These are phyloP conservation scores for Pardalotus punctatus DNA, from an alignment of 2,113 vertebrate genomes.

Conservation along the genomic window DNA sequence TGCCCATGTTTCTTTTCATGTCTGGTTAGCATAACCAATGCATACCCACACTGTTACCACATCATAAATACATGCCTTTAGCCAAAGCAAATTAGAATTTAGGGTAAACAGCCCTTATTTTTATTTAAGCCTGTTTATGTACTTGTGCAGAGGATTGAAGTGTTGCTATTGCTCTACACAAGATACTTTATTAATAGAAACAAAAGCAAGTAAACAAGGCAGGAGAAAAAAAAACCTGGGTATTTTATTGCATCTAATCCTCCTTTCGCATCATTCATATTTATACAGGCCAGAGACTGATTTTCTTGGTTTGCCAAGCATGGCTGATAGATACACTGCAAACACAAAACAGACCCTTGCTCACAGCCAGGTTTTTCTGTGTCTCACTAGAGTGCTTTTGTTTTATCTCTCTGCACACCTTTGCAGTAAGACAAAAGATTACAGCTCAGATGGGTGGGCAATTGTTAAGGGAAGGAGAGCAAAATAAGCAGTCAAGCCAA, in stretches of 20 bases:
- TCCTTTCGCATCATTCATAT: conserved; percentile 9
- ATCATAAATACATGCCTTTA: neutral
- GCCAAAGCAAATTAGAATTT: neutral
- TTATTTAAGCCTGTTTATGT: neutral
- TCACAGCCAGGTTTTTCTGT: neutral
- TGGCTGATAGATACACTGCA: neutral
- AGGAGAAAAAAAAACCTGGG: neutral
- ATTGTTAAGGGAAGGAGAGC: neutral
- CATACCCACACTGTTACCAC: neutral
- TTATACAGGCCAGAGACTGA: neutral
- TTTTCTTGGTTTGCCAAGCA: conserved; percentile 22
- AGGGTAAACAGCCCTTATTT: neutral
- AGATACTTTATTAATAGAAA: neutral
- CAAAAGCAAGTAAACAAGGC: neutral
- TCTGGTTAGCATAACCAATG: neutral
- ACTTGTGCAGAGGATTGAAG: neutral
- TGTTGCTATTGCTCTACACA: too few species aligned
- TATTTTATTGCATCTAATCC: neutral
- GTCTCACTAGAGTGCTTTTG: neutral
- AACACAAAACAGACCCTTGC: neutral
- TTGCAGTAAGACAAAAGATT: neutral
- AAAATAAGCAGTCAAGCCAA: neutral
- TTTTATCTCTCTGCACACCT: conserved; percentile 12
- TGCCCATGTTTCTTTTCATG: neutral
- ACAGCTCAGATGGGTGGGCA: neutral